Conservation (phyloP, 2,113 vertebrate genomes). For the Tachycineta bicolor region DNA sequence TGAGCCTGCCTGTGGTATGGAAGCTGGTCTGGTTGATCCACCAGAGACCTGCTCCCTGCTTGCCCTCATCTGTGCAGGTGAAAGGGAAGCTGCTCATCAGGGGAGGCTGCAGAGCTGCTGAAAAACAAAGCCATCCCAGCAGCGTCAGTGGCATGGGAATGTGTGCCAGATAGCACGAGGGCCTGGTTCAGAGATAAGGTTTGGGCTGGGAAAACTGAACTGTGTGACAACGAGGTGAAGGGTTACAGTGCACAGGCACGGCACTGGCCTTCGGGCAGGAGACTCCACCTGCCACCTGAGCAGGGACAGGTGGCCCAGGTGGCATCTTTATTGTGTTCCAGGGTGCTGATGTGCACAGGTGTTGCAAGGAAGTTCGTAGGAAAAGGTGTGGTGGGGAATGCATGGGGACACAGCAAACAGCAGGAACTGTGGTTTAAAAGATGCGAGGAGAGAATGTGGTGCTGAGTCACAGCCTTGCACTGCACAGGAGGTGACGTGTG, state of each 20-base stretch:
- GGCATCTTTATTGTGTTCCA: fast-evolving
- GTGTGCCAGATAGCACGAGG: fast-evolving
- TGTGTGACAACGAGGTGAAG: neutral
- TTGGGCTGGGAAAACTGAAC: neutral
- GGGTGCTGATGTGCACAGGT: neutral
- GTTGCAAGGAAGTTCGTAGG: neutral
- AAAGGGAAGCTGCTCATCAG: fast-evolving
- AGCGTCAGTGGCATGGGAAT: fast-evolving
- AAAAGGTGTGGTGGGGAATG: neutral
- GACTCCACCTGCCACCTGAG: neutral
- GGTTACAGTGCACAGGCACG: neutral
- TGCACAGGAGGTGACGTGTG: neutral
- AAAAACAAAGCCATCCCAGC: neutral
- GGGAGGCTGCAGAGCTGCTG: neutral
- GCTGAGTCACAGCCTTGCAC: neutral
- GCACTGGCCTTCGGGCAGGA: fast-evolving
- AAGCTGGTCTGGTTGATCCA: neutral
- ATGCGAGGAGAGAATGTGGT: fast-evolving
- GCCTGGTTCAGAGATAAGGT: neutral
- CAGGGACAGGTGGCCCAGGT: neutral
- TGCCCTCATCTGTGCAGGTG: neutral
- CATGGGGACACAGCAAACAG: fast-evolving
- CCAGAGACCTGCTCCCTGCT: neutral
- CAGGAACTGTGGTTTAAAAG: neutral
- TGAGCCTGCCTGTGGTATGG: neutral